Percentiles rank a stretch among this genome's conserved stretches.
Evolutionary conservation across 2,888 invertebrate genomes (phyloP).

Genomic region (Tipula vernalis): DNA sequence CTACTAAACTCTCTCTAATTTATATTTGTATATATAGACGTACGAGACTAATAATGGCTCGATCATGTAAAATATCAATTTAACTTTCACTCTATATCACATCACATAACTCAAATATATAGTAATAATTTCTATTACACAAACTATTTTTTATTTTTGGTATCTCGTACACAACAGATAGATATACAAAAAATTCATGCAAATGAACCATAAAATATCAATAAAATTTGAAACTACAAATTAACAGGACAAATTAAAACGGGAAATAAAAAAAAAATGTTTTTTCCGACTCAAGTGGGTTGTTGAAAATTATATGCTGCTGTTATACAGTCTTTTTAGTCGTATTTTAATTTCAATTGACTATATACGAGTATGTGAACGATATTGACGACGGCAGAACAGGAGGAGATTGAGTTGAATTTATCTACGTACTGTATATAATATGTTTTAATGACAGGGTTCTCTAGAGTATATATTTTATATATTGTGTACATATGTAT

Average conservation of each 20-base stretch:
- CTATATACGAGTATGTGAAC: not conserved
- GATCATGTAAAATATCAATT: not conserved
- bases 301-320: not conserved
- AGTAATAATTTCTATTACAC: not conserved
- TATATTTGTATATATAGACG: not conserved
- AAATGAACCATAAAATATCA: conserved; percentile 4
- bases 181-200: not conserved
- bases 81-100: not conserved
- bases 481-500: not conserved
- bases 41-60: not conserved
- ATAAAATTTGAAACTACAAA: not conserved
- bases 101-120: not conserved
- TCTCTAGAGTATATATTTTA: not conserved
- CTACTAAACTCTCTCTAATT: not conserved
- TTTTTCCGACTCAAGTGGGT: not conserved
- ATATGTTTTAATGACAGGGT: not conserved
- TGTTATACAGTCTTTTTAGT: not conserved
- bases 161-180: not conserved
- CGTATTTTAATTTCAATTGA: not conserved
- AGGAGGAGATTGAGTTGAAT: not conserved
- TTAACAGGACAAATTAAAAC: not conserved
- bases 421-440: not conserved
- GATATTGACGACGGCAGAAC: not conserved
- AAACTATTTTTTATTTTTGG: not conserved
- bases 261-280: not conserved